phyloP scores from a whole-genome alignment of 1,140 invertebrate species.

The Temnothorax longispinosus region DNA sequence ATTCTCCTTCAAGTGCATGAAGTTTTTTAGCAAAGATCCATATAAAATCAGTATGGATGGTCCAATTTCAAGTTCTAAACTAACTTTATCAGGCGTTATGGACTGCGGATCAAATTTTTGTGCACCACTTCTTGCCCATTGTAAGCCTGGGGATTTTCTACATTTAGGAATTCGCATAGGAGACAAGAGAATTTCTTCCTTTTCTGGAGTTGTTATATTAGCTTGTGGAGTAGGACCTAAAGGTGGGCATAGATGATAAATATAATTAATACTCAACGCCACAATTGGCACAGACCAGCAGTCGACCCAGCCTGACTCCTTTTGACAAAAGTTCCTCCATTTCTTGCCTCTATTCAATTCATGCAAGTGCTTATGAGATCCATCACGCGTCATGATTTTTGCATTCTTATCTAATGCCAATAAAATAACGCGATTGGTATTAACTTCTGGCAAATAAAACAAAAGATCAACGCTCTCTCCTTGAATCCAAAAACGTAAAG shows the following conservation, averaged over 20 bases:
- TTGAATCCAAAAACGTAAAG: constrained; percentile 96
- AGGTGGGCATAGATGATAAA: constrained; percentile 96
- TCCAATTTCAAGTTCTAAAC: constrained; percentile 96
- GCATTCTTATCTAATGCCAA: constrained; percentile 95
- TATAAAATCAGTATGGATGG: constrained; percentile 96
- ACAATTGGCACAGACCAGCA: constrained; percentile 98
- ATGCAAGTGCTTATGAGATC: constrained; percentile 86
- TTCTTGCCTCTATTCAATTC: constrained; percentile 89
- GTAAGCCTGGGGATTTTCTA: constrained; percentile 89
- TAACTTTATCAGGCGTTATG: constrained; percentile 94
- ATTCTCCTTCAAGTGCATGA: constrained; percentile 97
- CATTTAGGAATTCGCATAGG: constrained; percentile 95
- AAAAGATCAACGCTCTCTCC: constrained; percentile 96
- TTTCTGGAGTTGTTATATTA: constrained; percentile 96
- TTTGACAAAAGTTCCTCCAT: constrained; percentile 95
- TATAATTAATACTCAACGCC: constrained; percentile 95
- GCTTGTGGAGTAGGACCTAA: constrained; percentile 94
- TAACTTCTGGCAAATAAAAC: constrained; percentile 96
- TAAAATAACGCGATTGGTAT: constrained; percentile 93
- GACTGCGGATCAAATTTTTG: constrained; percentile 95
- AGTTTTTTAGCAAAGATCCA: constrained; percentile 94
- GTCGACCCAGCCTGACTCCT: constrained; percentile 95
- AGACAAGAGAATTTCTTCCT: constrained; percentile 96
- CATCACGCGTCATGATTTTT: constrained; percentile 93
- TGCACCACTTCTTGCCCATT: constrained; percentile 88